Evolutionary conservation across 2,888 invertebrate species (phyloP).

Genomic region (Helobdella robusta): DNA sequence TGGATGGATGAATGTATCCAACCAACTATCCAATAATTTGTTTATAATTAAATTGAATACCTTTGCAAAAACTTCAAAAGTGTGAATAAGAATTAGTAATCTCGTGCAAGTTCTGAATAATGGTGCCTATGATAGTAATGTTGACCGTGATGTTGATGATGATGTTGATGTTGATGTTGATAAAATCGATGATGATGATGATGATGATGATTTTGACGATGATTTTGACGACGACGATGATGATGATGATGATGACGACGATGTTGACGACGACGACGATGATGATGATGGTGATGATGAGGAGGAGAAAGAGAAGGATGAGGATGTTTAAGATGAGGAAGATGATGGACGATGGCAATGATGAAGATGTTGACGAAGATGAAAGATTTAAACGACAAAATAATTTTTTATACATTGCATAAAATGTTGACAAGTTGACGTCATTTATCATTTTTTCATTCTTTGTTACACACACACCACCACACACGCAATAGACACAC

Average conservation of each 20-base stretch:
- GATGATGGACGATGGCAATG: not conserved
- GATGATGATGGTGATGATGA: constrained; percentile 6
- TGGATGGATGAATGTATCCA: too few species aligned
- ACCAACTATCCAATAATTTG: too few species aligned
- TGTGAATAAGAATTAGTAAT: too few species aligned
- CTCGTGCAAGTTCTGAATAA: too few species aligned
- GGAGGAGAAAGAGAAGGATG: not conserved
- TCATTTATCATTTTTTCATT: not conserved
- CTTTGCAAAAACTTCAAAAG: too few species aligned
- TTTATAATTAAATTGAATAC: too few species aligned
- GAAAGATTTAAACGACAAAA: not conserved
- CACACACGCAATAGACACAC: too few species aligned
- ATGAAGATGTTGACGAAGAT: constrained; percentile 4
- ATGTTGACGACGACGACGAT: not conserved
- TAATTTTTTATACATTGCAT: too few species aligned
- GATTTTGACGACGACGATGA: not conserved
- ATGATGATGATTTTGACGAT: not conserved
- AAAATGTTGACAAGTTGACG: too few species aligned
- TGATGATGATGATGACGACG: constrained; percentile 7
- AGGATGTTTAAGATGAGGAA: not conserved
- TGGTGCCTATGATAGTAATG: not conserved
- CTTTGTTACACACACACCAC: constrained; percentile 5
- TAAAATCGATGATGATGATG: not conserved
- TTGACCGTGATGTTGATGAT: not conserved
- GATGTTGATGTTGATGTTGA: not conserved